These are phyloP conservation scores for Mythimna impura DNA, from an alignment of 2,888 invertebrate genomes.

Conservation along the genomic window DNA sequence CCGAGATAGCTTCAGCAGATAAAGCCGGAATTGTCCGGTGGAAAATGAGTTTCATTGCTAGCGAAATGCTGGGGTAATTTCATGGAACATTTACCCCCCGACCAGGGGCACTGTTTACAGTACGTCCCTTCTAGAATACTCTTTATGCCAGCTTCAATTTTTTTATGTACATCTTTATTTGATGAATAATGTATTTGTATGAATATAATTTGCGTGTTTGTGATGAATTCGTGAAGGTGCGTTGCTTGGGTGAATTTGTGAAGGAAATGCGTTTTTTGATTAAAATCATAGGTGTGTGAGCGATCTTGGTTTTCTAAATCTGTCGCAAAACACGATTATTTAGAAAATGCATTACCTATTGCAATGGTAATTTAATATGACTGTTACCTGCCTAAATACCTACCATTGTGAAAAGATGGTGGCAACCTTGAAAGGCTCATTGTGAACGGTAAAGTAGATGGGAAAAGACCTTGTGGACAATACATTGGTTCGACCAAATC, in stretches of 20 bases:
- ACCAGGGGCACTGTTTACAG: conserved; percentile 81
- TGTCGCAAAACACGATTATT: too few species aligned
- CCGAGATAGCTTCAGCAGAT: conserved; percentile 69
- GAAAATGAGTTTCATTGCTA: conserved; percentile 67
- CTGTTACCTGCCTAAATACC: too few species aligned
- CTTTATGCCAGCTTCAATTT: conserved; percentile 62
- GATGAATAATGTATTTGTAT: conserved; percentile 66
- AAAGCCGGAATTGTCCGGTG: conserved; percentile 76
- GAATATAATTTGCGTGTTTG: conserved; percentile 58
- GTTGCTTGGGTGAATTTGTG: conserved; percentile 2
- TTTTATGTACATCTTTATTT: conserved; percentile 67
- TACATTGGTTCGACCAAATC: too few species aligned
- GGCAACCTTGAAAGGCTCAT: too few species aligned
- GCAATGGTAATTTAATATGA: background rate
- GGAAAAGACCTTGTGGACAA: too few species aligned
- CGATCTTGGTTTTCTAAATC: background rate
- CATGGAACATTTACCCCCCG: conserved; percentile 84
- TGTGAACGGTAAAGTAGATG: too few species aligned
- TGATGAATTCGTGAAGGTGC: conserved; percentile 17
- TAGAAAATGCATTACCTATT: background rate
- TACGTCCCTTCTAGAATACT: conserved; percentile 61
- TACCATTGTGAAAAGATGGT: too few species aligned
- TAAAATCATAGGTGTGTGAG: background rate
- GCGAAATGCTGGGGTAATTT: conserved; percentile 85
- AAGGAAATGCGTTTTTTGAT: conserved; percentile 18